phyloP scores from a whole-genome alignment of 2,888 invertebrate species.

The Fragum sueziense region DNA sequence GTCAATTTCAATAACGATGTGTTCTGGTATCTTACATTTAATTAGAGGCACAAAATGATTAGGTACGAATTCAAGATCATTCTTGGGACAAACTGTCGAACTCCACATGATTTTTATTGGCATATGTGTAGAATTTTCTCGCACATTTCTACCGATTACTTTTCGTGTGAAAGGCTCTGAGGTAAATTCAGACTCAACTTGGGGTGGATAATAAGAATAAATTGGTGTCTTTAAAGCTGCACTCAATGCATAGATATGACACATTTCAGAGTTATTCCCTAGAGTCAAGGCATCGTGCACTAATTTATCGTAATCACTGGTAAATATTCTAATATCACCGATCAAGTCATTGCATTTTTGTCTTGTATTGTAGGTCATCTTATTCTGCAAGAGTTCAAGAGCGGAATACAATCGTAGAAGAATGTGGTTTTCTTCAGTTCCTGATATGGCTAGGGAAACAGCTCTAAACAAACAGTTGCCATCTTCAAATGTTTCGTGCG shows the following conservation, averaged over 20 bases:
- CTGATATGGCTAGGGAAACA: neutral
- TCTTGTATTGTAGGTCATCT: neutral
- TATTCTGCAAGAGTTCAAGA: neutral
- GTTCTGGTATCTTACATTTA: neutral
- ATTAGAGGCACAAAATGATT: slow-evolving; percentile 2
- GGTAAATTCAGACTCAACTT: neutral
- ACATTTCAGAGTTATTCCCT: neutral
- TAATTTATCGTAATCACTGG: neutral
- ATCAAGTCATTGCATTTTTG: neutral
- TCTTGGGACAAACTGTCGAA: too few relatives aligned
- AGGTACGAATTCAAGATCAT: too few relatives aligned
- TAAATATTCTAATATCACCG: neutral
- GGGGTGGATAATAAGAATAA: neutral
- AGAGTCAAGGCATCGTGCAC: neutral
- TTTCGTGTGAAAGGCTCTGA: neutral
- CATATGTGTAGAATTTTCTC: too few relatives aligned
- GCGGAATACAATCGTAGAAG: neutral
- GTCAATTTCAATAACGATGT: neutral
- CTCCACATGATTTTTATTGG: too few relatives aligned
- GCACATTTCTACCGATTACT: neutral
- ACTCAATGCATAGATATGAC: neutral
- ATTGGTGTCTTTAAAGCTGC: neutral
- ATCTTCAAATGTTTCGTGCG: neutral
- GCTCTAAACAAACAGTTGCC: neutral
- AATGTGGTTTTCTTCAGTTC: neutral